Evolutionary conservation across 2,113 vertebrate genomes (phyloP).

Genomic region (Chelonoidis abingdonii): DNA sequence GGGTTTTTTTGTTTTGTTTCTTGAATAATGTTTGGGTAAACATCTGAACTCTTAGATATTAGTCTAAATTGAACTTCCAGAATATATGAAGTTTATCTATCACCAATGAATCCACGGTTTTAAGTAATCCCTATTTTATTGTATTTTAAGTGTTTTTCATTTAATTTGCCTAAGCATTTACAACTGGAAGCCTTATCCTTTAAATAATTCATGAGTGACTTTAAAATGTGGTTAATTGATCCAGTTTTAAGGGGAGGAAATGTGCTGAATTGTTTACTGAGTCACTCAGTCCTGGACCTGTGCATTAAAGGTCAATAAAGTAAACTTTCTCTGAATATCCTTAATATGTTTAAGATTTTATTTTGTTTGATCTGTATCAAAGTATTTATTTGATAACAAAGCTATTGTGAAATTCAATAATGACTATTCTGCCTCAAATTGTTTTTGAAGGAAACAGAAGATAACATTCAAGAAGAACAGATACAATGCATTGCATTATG

Average conservation of each 20-base stretch:
- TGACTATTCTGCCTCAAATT: neutral
- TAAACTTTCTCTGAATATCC: neutral
- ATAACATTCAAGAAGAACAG: neutral
- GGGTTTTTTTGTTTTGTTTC: neutral
- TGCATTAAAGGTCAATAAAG: neutral
- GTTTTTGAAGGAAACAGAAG: constrained; percentile 10
- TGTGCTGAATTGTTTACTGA: neutral
- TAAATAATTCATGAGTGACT: constrained; percentile 29
- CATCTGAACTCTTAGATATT: neutral
- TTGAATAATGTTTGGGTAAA: neutral
- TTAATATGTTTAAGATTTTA: neutral
- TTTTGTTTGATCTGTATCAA: neutral
- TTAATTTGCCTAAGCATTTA: constrained; percentile 31
- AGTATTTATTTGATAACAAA: neutral
- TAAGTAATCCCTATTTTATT: neutral
- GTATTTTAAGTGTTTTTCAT: neutral
- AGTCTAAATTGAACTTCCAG: neutral
- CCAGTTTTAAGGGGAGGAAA: neutral
- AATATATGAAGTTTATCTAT: neutral
- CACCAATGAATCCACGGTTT: neutral
- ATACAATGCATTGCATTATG: neutral
- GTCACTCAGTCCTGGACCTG: neutral
- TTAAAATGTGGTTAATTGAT: constrained; percentile 15
- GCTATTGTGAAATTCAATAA: neutral
- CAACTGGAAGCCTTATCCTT: neutral